Percentiles rank a stretch among this genome's conserved stretches.
Evolutionary conservation across 2,888 invertebrate genomes (phyloP).

Genomic region (Mesorhabditis sp.): DNA sequence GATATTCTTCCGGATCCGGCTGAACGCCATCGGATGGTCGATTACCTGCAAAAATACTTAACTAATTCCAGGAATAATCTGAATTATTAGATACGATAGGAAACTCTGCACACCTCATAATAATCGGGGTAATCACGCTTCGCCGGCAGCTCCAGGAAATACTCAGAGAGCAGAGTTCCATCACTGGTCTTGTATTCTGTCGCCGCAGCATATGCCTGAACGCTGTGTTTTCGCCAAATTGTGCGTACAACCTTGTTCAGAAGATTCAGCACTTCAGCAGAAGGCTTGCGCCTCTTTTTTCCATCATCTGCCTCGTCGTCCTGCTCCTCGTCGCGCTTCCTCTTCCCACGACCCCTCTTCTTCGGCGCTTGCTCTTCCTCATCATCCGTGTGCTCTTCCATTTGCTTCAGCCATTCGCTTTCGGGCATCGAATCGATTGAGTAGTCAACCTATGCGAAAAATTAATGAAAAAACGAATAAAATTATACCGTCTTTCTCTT

Average conservation of each 20-base stretch:
- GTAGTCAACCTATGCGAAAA: conserved; percentile 23
- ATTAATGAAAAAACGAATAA: background rate
- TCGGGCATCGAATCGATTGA: conserved; percentile 25
- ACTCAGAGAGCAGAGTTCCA: too few species aligned
- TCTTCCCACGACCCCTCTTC: conserved; percentile 5
- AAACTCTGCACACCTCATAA: conserved; percentile 54
- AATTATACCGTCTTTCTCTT: conserved; percentile 19
- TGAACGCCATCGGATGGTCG: conserved; percentile 63
- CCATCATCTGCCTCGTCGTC: background rate
- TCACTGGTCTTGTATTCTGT: too few species aligned
- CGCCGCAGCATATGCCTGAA: too few species aligned
- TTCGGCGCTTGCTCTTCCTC: background rate
- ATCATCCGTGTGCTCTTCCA: conserved; percentile 18
- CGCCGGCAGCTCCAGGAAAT: conserved; percentile 59
- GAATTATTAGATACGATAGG: too few species aligned
- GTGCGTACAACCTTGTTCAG: background rate
- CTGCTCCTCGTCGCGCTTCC: conserved; percentile 8
- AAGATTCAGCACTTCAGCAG: background rate
- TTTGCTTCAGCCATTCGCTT: conserved; percentile 19
- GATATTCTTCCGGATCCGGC: conserved; percentile 73
- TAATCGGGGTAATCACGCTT: conserved; percentile 63
- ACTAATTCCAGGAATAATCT: too few species aligned
- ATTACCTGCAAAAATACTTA: conserved; percentile 39
- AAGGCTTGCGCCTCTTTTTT: background rate
- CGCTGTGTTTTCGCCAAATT: too few species aligned